phyloP scores from a whole-genome alignment of 2,113 vertebrate genomes.

The Myotis yumanensis region DNA sequence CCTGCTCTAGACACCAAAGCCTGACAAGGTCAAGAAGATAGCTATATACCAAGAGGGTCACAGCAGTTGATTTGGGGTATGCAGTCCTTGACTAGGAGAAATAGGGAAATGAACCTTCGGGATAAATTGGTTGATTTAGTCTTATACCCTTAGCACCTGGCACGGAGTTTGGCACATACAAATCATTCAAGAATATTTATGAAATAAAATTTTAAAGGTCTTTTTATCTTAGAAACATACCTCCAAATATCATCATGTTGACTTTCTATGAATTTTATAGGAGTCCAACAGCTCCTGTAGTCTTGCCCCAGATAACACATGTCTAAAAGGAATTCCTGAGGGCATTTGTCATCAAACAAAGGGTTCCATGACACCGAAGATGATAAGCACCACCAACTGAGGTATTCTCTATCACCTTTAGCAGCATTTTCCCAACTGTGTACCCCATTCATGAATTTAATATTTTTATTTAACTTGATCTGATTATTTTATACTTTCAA shows the following conservation, averaged over 20 bases:
- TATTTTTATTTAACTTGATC: not conserved
- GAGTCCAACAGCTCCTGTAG: not conserved
- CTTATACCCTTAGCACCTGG: not conserved
- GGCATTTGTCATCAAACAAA: not conserved
- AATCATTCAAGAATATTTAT: not conserved
- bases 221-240: not conserved
- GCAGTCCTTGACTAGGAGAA: not conserved
- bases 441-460: not conserved
- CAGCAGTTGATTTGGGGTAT: not conserved
- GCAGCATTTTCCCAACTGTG: not conserved
- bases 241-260: not conserved
- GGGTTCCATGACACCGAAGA: not conserved
- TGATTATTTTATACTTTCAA: not conserved
- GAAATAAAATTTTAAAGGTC: not conserved
- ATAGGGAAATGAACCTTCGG: not conserved
- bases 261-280: not conserved
- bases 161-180: not conserved
- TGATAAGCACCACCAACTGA: not conserved
- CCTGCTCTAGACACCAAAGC: not conserved
- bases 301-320: not conserved
- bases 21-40: conserved; percentile 20
- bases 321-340: not conserved
- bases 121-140: not conserved
- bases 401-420: not conserved
- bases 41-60: not conserved